These are phyloP conservation scores for Leptodactylus fuscus DNA, from an alignment of 2,113 vertebrate species.

Conservation along the genomic window DNA sequence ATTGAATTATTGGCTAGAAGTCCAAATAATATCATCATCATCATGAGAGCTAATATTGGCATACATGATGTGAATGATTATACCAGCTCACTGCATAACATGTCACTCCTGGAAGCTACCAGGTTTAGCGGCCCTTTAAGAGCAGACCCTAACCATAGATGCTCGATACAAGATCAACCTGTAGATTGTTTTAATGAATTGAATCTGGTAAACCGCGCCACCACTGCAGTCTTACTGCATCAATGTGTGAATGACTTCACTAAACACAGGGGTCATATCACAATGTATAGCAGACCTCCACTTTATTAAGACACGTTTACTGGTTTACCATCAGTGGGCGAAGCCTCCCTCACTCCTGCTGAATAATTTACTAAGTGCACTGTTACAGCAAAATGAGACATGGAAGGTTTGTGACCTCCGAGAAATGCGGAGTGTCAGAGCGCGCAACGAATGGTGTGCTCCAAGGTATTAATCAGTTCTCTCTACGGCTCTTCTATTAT, in stretches of 20 bases:
- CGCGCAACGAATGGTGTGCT: not conserved
- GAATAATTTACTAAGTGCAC: constrained; percentile 47
- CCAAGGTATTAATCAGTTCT: not conserved
- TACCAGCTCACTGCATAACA: too few relatives aligned
- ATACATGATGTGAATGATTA: too few relatives aligned
- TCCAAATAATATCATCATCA: too few relatives aligned
- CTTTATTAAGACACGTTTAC: constrained; percentile 33
- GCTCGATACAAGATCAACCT: too few relatives aligned
- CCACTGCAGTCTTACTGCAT: constrained; percentile 13
- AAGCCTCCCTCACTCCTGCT: constrained; percentile 13
- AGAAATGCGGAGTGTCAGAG: constrained; percentile 14
- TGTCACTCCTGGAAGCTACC: too few relatives aligned
- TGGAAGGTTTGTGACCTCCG: constrained; percentile 25
- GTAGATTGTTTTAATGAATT: too few relatives aligned
- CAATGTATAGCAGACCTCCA: not conserved
- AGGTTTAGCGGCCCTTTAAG: too few relatives aligned
- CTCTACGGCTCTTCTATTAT: not conserved
- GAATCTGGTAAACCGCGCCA: too few relatives aligned
- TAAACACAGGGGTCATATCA: constrained; percentile 5
- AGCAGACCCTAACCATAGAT: too few relatives aligned
- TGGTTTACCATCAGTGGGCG: constrained; percentile 30
- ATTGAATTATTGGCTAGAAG: too few relatives aligned
- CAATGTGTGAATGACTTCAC: not conserved
- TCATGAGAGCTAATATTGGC: too few relatives aligned
- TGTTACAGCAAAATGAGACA: constrained; percentile 43